Evolutionary conservation across 2,888 invertebrate species (phyloP).

Genomic region (Allacma fusca): DNA sequence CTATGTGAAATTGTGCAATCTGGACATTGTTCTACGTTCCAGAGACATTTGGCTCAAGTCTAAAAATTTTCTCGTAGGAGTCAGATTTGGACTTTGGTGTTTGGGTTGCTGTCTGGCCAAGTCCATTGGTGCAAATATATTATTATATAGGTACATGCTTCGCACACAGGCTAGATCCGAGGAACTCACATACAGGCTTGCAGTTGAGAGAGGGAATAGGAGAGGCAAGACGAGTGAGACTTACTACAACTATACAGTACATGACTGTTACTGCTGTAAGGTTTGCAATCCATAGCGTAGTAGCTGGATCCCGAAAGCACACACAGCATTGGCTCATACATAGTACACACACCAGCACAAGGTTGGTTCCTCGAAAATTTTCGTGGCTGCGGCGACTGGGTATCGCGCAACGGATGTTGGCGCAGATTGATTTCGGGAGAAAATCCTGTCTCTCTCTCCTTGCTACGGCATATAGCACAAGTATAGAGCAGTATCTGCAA

Average conservation of each 20-base stretch:
- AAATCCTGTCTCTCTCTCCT: constrained; percentile 25
- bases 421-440: constrained; percentile 48
- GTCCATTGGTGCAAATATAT: constrained; percentile 35
- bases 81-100: constrained; percentile 39
- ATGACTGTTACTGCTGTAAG: neutral
- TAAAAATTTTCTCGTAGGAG: constrained; percentile 29
- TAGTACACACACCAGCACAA: neutral
- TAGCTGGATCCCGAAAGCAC: neutral
- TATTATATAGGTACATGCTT: neutral
- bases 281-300: constrained; percentile 12
- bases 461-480: neutral
- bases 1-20: constrained; percentile 37
- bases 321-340: neutral
- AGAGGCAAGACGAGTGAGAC: neutral
- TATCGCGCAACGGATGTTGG: constrained; percentile 48
- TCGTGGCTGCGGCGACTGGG: constrained; percentile 38
- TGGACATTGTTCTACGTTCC: constrained; percentile 26
- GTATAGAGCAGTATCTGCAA: neutral
- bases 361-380: constrained; percentile 6
- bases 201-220: neutral
- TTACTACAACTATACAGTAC: no score
- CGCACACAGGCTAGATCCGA: no score
- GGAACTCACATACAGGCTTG: no score
- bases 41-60: neutral
- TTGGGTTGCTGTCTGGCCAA: constrained; percentile 37